Base-by-base conservation (phyloP, 1,140 invertebrate genomes). In the Aphidius gifuensis region DNA sequence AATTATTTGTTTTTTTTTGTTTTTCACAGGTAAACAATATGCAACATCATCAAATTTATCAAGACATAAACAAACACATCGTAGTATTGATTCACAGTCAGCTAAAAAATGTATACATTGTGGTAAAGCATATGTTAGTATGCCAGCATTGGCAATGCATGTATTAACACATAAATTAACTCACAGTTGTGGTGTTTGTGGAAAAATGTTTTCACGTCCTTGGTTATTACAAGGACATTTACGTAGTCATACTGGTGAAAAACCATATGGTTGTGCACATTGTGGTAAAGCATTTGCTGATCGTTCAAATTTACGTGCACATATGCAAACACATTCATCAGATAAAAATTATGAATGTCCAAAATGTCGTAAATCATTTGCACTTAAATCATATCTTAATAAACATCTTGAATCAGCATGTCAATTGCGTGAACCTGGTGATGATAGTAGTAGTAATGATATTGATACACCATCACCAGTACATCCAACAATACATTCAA, bases 201-300 rank as follows among this genome's bases (percentile, higher is more conserved):
- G 94, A n/a, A 99, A 99, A 78, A 86, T 95, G 65, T 99, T 99
- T 84, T 97, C 94, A 1, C 84, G 97, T 43, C 97, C 96, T 0
- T 99, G 97, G 97, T 84, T 99, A 7, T 87, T 99, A 1, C 97
- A 99, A 78, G 97, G 97, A 5, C 96, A 98, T 74, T 85, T 98
- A 67, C 84, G 97, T 32, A 96, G 94, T 5, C 97, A 99, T 82
- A 99, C 96, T 0, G 97, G 97, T 0, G 96, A 99, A 82, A 99
- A 99, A 76, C 97, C 97, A 0, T 99, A 97, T 81, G 94, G 94
- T 3, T 99, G 97, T 81, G 94, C 94, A 6, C 96, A 98, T 75
- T 99, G 97, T 81, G 96, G 96, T 54, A 99, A 99, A 78, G 94
- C 95, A 7, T 99, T 99, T 79, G 97, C 97, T 5, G 97, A 99